Base-by-base conservation (phyloP, 2,888 invertebrate species). In the Chymomyza fuscimana region DNA sequence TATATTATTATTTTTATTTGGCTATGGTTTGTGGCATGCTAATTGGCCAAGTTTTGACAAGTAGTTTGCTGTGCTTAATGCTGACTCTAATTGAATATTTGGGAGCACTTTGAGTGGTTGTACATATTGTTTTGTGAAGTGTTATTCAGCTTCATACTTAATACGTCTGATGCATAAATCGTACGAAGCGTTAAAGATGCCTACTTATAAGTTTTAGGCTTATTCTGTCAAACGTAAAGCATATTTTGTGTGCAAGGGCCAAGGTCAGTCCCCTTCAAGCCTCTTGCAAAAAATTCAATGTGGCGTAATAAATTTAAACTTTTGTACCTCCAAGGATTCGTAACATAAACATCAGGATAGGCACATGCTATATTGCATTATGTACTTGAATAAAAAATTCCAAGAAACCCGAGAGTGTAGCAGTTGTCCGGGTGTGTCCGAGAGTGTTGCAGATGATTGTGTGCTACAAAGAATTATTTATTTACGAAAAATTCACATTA, bases 401-500 rank as follows among this genome's bases (percentile, higher is more conserved):
- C 7, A 7, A 32, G 32, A 32, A 5, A 32, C 32, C 32, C 32
- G 10, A 40, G 40, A 10, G 32, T 32, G 32, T 32, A 32, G 6
- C 4, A 32, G 32, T 10, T 40, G 40, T 40, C 10, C 10, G 40
- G 10, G 40, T 46, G 0, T 46, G 1, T n/a, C n/a, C n/a, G n/a
- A n/a, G n/a, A n/a, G n/a, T n/a, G n/a, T n/a, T 12, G 12, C 12
- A 32, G 5, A 0, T 32, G 32, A 0, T 32, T 32, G 32, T 32
- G 32, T 32, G 9, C 69, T 69, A 69, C 59, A 40, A 69, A 25
- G 25, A 25, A 25, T 25, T 25, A 25, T 25, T 25, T 25, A 25
- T 25, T 25, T 25, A 25, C 4, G 25, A 25, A 32, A 62, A 69
- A 65, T 65, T 59, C 71, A 67, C 73, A 78, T 82, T 81, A 81